These are phyloP conservation scores for Diuraphis noxia DNA, from an alignment of 1,140 invertebrate species.

Conservation along the genomic window DNA sequence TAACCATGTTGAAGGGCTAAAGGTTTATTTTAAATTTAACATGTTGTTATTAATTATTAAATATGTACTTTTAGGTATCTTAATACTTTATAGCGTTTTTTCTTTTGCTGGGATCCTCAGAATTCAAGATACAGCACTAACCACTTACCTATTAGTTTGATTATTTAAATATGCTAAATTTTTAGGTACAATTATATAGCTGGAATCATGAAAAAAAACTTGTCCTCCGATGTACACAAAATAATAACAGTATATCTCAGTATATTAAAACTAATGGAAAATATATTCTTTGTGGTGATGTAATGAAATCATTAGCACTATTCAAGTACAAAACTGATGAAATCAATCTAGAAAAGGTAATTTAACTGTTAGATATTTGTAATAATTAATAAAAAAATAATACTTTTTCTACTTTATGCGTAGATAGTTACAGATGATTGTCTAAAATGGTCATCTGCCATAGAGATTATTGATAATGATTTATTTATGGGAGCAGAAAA, in stretches of 20 bases:
- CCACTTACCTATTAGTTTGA: not conserved
- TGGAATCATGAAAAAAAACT: not conserved
- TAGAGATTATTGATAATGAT: constrained; percentile 97
- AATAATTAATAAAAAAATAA: not conserved
- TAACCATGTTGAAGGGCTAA: too few species aligned
- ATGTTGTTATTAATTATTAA: too few species aligned
- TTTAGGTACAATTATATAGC: not conserved
- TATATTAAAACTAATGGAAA: too few species aligned
- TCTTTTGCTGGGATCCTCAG: too few species aligned
- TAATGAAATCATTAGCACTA: not conserved
- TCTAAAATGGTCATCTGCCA: constrained; percentile 96
- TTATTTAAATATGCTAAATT: not conserved
- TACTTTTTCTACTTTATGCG: constrained; percentile 55
- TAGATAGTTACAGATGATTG: constrained; percentile 91
- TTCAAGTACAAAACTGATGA: constrained; percentile 74
- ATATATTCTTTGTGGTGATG: not conserved
- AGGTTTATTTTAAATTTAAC: too few species aligned
- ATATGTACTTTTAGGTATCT: too few species aligned
- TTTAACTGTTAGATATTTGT: constrained; percentile 75
- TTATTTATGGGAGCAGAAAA: constrained; percentile 90
- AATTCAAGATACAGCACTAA: not conserved
- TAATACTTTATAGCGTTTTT: too few species aligned
- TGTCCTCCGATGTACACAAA: not conserved
- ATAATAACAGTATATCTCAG: not conserved
- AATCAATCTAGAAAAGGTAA: constrained; percentile 72